Conservation (phyloP, 2,888 invertebrate genomes). For the Trissolcus brochymenae region DNA sequence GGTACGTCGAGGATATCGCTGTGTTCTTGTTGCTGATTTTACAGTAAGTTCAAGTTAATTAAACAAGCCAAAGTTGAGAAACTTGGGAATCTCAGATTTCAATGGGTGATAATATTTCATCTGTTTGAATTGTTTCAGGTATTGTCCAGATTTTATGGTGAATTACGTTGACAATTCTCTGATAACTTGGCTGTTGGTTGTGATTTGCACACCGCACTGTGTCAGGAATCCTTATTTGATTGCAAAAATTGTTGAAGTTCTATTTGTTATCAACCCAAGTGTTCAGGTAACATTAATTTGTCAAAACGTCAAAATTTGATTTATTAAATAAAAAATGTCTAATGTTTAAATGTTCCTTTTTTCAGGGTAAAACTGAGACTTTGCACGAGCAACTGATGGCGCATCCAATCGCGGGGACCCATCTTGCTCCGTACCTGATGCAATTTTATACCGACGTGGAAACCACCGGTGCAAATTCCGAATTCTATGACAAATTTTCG, state of each 20-base stretch:
- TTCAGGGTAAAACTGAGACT: slow-evolving; percentile 75
- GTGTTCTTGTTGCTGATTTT: slow-evolving; percentile 95
- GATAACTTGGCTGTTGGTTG: slow-evolving; percentile 91
- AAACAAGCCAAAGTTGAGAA: too few relatives aligned
- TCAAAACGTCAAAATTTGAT: too few relatives aligned
- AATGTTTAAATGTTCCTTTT: not conserved
- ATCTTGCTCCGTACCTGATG: slow-evolving; percentile 93
- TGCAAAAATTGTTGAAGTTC: slow-evolving; percentile 95
- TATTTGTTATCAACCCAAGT: slow-evolving; percentile 87
- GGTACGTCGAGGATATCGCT: slow-evolving; percentile 98
- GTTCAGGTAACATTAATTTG: slow-evolving; percentile 75
- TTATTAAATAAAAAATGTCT: too few relatives aligned
- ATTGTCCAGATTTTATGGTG: slow-evolving; percentile 85
- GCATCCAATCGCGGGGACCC: slow-evolving; percentile 88
- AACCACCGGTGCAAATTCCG: slow-evolving; percentile 97
- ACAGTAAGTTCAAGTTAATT: slow-evolving; percentile 86
- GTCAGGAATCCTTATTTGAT: slow-evolving; percentile 97
- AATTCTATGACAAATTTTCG: slow-evolving; percentile 99
- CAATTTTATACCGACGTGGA: slow-evolving; percentile 99
- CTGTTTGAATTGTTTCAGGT: slow-evolving; percentile 77
- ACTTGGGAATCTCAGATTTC: too few relatives aligned
- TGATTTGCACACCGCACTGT: slow-evolving; percentile 92
- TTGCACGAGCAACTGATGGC: slow-evolving; percentile 89
- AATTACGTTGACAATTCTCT: slow-evolving; percentile 89
- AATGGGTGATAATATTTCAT: not conserved